Conservation (phyloP, 2,797 vertebrate genomes). For the Fundulus diaphanus region DNA sequence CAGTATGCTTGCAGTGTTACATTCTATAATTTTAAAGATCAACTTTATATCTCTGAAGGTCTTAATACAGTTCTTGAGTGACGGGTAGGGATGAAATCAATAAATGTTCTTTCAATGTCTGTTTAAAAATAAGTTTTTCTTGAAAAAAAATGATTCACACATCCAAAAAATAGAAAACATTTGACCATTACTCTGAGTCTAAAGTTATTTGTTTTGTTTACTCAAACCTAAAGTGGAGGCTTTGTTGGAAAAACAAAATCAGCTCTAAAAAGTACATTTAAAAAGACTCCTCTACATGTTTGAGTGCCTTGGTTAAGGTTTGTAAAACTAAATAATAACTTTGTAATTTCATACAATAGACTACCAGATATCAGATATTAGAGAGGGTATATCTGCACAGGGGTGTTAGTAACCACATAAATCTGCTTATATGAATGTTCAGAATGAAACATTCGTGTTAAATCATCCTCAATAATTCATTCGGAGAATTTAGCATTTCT, state of each 20-base stretch:
- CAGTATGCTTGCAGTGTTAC: not conserved
- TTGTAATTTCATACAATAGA: not conserved
- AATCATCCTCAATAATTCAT: not conserved
- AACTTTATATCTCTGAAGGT: not conserved
- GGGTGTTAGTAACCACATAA: not conserved
- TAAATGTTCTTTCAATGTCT: not conserved
- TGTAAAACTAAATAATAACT: not conserved
- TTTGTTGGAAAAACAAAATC: too few relatives aligned
- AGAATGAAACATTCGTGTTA: too few relatives aligned
- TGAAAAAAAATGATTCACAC: not conserved
- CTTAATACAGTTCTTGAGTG: not conserved
- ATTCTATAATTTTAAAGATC: not conserved
- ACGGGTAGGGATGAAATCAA: not conserved
- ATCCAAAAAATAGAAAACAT: not conserved
- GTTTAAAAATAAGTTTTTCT: not conserved
- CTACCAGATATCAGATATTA: not conserved
- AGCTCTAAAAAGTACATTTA: too few relatives aligned
- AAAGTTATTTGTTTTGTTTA: not conserved
- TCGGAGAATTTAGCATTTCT: constrained; percentile 33
- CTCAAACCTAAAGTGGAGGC: too few relatives aligned
- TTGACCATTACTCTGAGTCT: not conserved
- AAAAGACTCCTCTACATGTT: not conserved
- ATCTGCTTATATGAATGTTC: too few relatives aligned
- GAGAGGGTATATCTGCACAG: not conserved
- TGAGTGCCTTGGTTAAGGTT: not conserved